Percentiles rank a stretch among this genome's conserved stretches.
phyloP scores from a whole-genome alignment of 2,888 invertebrate species.

The Drosophila limbata region DNA sequence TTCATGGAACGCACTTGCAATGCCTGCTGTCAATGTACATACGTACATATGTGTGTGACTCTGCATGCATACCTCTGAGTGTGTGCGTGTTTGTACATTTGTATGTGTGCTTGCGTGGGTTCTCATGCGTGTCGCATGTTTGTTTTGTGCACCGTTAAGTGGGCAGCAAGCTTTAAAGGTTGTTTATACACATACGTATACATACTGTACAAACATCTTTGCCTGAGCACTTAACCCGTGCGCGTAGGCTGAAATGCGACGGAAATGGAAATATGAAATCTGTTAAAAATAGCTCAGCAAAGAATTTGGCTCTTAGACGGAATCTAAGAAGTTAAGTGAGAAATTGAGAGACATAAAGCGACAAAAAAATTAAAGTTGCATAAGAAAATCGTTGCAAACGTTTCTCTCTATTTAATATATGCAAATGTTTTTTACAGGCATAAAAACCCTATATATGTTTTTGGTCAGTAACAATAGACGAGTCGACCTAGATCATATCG shows the following conservation, averaged over 20 bases:
- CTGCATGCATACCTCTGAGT: conserved; percentile 1
- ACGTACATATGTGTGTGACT: background rate
- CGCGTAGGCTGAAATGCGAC: background rate
- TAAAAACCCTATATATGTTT: too few species aligned
- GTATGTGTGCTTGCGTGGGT: conserved; percentile 8
- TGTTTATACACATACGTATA: conserved; percentile 17
- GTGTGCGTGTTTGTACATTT: conserved; percentile 3
- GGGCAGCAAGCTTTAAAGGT: conserved; percentile 56
- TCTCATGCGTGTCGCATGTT: conserved; percentile 30
- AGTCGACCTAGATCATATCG: too few species aligned
- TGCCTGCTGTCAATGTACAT: conserved; percentile 37
- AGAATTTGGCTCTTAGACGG: background rate
- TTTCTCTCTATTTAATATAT: background rate
- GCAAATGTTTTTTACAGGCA: too few species aligned
- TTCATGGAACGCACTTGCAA: conserved; percentile 66
- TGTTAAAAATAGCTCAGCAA: background rate
- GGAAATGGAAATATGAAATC: background rate
- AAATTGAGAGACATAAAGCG: background rate
- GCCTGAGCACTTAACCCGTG: conserved; percentile 10
- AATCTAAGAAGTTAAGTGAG: background rate
- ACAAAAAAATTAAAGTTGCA: background rate
- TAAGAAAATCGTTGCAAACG: background rate
- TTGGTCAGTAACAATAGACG: too few species aligned
- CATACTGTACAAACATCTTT: conserved; percentile 44
- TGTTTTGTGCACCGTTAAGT: conserved; percentile 63